Base-by-base conservation (phyloP, 2,113 vertebrate genomes). In the Regulus satrapa region DNA sequence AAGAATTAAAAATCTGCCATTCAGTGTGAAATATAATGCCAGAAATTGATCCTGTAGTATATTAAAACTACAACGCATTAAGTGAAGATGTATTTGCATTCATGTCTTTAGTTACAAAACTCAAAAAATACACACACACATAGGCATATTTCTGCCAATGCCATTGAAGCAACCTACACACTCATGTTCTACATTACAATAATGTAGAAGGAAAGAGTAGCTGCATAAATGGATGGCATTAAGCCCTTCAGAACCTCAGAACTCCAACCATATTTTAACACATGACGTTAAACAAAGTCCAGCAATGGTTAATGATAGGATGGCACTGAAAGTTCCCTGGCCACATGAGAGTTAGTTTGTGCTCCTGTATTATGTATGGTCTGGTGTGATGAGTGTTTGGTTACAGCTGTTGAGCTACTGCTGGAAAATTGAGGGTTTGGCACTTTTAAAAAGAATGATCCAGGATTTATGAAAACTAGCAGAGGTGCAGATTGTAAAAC, bases 251-350 rank as follows among this genome's bases (percentile, higher is more conserved):
- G 51, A 89, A 78, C 29, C 29, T 87, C 8, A 8, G 54, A 92
- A 72, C 14, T 83, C 52, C 76, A 80, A 34, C 31, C 40, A 6
- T 23, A 48, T 86, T 88, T 91, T 86, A 85, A 67, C 63, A 51
- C 38, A 41, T 40, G 40, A 59, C 92, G 51, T 93, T 85, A 87
- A 80, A 86, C 43, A 8, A 64, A 89, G 66, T 64, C 51, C 29
- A 73, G 80, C 36, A 80, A 40, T 45, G 49, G 59, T 96, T 96
- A 96, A 85, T 79, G 58, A 82, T 74, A 93, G 92, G 55, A 38
- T 86, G 55, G 38, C 46, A 77, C 77, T 55, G 48, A 55, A 34
- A 59, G 24, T 71, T 48, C 5, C 5, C 58, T 17, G 34, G 32
- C 45, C 85, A 91, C 45, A 80, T 45, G 61, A 83, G 83, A 88